A percentile compares a stretch with the other conserved stretches of the same genome.
Conservation (phyloP, 2,888 invertebrate species). For the Nephrotoma appendiculata region DNA sequence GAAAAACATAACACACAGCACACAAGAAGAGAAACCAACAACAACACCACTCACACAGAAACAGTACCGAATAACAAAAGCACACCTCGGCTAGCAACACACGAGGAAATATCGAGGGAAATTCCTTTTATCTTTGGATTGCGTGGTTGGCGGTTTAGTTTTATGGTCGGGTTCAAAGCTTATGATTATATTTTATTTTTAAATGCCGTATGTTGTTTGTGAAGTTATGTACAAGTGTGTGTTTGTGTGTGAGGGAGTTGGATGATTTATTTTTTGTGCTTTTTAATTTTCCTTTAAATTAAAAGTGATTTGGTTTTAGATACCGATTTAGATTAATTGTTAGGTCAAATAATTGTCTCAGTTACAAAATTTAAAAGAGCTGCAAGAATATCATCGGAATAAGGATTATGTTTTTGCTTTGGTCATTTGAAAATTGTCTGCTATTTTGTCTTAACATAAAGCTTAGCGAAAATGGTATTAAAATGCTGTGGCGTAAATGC, state of each 20-base stretch:
- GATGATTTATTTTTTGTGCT: not conserved
- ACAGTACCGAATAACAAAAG: not conserved
- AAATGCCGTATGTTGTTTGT: not conserved
- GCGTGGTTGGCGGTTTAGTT: not conserved
- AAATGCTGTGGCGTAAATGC: too few relatives aligned
- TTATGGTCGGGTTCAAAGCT: not conserved
- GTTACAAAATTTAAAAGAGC: not conserved
- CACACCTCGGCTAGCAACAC: not conserved
- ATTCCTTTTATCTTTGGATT: not conserved
- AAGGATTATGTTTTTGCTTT: not conserved
- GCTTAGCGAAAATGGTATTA: too few relatives aligned
- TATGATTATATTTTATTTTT: not conserved
- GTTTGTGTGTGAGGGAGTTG: not conserved
- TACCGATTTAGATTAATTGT: not conserved
- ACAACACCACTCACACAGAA: not conserved
- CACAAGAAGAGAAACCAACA: not conserved
- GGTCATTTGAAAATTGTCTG: too few relatives aligned
- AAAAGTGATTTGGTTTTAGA: not conserved
- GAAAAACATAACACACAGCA: not conserved
- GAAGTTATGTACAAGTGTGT: not conserved
- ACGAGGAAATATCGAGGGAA: not conserved
- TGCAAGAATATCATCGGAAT: not conserved
- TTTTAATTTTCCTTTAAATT: not conserved
- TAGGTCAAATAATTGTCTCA: not conserved
- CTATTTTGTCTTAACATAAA: too few relatives aligned